A percentile compares a stretch with the other conserved stretches of the same genome.
Evolutionary conservation across 1,140 invertebrate genomes (phyloP).

Genomic region (Eupeodes corollae): DNA sequence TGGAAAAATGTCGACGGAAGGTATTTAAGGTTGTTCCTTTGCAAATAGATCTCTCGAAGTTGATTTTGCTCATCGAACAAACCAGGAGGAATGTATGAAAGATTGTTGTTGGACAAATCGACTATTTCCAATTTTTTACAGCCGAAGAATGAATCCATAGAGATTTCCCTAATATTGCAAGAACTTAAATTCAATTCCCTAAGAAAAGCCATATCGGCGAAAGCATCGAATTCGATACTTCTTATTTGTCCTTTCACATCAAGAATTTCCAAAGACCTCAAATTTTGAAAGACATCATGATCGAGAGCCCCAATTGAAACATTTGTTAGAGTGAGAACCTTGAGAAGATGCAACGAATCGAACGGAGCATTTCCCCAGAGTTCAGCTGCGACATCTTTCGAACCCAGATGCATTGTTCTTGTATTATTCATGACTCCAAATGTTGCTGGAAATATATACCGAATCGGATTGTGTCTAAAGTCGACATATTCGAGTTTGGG

Average conservation of each 20-base stretch:
- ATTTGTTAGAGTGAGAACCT: constrained; percentile 45
- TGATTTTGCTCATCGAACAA: constrained; percentile 49
- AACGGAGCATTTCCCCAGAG: constrained; percentile 47
- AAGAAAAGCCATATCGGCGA: constrained; percentile 47
- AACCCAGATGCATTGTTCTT: constrained; percentile 47
- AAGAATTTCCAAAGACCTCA: constrained; percentile 19
- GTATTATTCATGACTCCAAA: constrained; percentile 62
- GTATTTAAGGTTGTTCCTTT: constrained; percentile 46
- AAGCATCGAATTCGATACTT: constrained; percentile 54
- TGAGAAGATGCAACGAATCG: constrained; percentile 44
- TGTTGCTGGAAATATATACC: constrained; percentile 52
- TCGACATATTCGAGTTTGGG: constrained; percentile 48
- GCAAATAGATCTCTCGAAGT: constrained; percentile 49
- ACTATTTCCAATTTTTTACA: constrained; percentile 45
- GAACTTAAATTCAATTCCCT: constrained; percentile 46
- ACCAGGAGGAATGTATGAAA: constrained; percentile 47
- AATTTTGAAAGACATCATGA: constrained; percentile 45
- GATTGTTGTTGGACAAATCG: constrained; percentile 51
- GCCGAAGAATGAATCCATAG: constrained; percentile 57
- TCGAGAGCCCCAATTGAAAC: constrained; percentile 45
- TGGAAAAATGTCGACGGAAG: constrained; percentile 47
- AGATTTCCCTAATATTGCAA: constrained; percentile 50
- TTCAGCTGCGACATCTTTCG: constrained; percentile 40
- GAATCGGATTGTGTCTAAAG: constrained; percentile 54
- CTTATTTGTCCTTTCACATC: constrained; percentile 42